Evolutionary conservation across 2,113 vertebrate species (phyloP).

Genomic region (Sitta europaea): DNA sequence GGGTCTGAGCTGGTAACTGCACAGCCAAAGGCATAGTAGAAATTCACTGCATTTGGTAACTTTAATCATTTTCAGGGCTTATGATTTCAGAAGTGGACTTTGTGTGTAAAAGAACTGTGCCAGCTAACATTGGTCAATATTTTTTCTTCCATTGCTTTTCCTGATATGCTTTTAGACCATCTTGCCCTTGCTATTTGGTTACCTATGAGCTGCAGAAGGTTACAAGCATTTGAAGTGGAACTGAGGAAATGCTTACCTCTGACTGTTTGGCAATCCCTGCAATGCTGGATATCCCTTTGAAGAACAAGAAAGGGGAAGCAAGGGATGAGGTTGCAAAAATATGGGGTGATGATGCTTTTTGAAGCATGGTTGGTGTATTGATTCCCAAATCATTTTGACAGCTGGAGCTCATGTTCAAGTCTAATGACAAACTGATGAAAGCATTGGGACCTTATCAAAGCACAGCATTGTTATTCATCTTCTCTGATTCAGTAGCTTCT

Average conservation of each 20-base stretch:
- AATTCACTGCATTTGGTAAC: background rate
- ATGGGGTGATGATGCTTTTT: background rate
- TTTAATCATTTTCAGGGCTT: background rate
- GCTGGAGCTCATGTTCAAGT: background rate
- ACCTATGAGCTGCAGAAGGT: background rate
- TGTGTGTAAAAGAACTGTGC: background rate
- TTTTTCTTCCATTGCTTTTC: background rate
- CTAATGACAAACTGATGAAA: background rate
- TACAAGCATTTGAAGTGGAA: background rate
- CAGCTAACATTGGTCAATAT: background rate
- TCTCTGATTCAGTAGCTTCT: background rate
- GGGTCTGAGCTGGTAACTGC: background rate
- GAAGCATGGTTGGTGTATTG: rapidly evolving
- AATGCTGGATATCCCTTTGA: background rate
- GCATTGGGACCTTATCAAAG: background rate
- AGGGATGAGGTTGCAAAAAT: background rate
- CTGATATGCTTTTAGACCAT: background rate
- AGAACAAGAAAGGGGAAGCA: background rate
- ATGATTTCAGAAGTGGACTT: background rate
- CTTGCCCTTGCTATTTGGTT: background rate
- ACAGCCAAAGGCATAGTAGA: background rate
- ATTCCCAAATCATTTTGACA: background rate
- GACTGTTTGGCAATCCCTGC: background rate
- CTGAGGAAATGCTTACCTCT: background rate
- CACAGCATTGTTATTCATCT: background rate